phyloP scores from a whole-genome alignment of 37 sponge, comb jelly and placozoan species.

The Lycopodina hypogea region DNA sequence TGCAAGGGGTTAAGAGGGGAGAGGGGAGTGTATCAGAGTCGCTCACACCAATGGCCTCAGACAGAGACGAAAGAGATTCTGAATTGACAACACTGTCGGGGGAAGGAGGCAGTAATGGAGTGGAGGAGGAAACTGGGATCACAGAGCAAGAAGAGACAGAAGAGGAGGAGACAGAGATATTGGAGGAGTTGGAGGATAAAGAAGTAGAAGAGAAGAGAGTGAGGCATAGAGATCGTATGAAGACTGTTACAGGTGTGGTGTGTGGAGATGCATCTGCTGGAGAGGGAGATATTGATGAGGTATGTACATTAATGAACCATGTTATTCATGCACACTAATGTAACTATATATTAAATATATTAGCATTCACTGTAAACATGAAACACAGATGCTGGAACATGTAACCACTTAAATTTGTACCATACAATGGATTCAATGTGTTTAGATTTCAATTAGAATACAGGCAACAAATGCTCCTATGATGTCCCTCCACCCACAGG shows the following conservation, averaged over 20 bases:
- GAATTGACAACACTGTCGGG: not conserved
- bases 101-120: not conserved
- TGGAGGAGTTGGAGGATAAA: conserved; percentile 22
- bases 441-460: too few species aligned
- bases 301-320: not conserved
- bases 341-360: too few species aligned
- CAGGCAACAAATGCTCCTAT: too few species aligned
- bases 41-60: conserved; percentile 6
- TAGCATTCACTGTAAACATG: too few species aligned
- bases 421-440: too few species aligned
- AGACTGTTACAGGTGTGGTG: not conserved
- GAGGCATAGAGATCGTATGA: not conserved
- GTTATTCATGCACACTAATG: too few species aligned
- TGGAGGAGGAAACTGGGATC: not conserved
- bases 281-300: conserved; percentile 33
- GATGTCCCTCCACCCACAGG: conserved; percentile 18
- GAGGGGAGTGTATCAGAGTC: not conserved
- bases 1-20: not conserved
- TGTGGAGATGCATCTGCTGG: not conserved
- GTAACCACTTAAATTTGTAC: too few species aligned
- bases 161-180: conserved; percentile 17
- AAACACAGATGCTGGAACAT: too few species aligned
- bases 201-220: conserved; percentile 9
- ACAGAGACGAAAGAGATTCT: not conserved
- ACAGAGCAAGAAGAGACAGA: not conserved